These are phyloP conservation scores for Aphidius colemani DNA, from an alignment of 2,888 invertebrate genomes.

Conservation along the genomic window DNA sequence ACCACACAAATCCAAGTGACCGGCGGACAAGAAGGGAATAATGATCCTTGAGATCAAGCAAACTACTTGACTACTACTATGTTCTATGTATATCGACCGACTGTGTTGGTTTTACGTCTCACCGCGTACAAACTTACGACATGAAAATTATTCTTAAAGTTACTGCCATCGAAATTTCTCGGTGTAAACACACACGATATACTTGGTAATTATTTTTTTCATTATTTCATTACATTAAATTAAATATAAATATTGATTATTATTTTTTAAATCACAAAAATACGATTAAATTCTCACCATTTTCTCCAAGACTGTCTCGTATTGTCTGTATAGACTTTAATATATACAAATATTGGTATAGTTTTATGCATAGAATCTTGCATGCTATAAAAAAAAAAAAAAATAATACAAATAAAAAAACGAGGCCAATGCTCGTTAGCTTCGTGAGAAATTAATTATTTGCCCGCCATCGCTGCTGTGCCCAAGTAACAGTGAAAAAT, in stretches of 20 bases:
- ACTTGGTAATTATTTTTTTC: too few relatives aligned
- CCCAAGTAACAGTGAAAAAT: slow-evolving; percentile 60
- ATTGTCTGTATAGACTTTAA: too few relatives aligned
- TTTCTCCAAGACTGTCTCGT: too few relatives aligned
- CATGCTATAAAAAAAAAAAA: slow-evolving; percentile 35
- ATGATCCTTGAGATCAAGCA: neutral
- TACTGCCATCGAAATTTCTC: neutral
- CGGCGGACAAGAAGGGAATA: slow-evolving; percentile 33
- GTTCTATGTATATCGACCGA: slow-evolving; percentile 35
- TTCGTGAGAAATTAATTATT: slow-evolving; percentile 61
- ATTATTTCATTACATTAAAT: too few relatives aligned
- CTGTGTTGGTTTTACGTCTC: slow-evolving; percentile 31
- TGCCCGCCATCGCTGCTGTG: slow-evolving; percentile 49
- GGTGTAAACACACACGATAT: too few relatives aligned
- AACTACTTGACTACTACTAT: slow-evolving; percentile 30
- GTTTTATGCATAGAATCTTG: slow-evolving; percentile 16
- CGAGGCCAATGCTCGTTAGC: slow-evolving; percentile 57
- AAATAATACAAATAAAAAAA: slow-evolving; percentile 35
- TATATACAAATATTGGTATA: too few relatives aligned
- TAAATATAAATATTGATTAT: too few relatives aligned
- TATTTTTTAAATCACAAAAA: too few relatives aligned
- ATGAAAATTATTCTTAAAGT: slow-evolving; percentile 44
- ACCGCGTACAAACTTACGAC: slow-evolving; percentile 49
- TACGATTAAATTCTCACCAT: too few relatives aligned
- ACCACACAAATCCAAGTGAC: slow-evolving; percentile 61